Evolutionary conservation across 2,113 vertebrate species (phyloP).

Genomic region (Saccopteryx bilineata): DNA sequence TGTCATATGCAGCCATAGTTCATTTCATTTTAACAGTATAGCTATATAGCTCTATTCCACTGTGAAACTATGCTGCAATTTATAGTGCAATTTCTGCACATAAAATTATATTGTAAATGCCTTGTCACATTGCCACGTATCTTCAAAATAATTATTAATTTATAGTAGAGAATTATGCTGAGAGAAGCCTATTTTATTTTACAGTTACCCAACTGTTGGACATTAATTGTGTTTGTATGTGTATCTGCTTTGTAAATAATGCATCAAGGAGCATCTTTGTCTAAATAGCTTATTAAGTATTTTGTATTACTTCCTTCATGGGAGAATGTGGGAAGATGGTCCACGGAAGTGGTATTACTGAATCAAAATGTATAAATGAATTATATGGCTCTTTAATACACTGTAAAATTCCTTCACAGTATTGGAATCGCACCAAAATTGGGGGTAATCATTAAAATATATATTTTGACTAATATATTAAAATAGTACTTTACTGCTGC

Average conservation of each 20-base stretch:
- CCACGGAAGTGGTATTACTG: neutral
- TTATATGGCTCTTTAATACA: neutral
- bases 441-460: neutral
- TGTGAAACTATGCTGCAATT: neutral
- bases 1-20: neutral
- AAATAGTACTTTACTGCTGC: neutral
- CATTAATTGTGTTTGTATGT: neutral
- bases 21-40: neutral
- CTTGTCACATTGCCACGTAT: neutral
- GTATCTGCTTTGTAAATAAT: slow-evolving; percentile 54
- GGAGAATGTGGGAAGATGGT: neutral
- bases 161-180: slow-evolving; percentile 24
- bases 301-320: slow-evolving; percentile 34
- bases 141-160: slow-evolving; percentile 65
- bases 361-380: neutral
- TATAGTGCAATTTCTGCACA: slow-evolving; percentile 14
- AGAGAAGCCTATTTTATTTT: slow-evolving; percentile 51
- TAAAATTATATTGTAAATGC: slow-evolving; percentile 56
- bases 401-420: neutral
- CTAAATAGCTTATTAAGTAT: slow-evolving; percentile 55
- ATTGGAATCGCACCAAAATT: neutral
- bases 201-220: slow-evolving; percentile 22
- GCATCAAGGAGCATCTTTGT: neutral
- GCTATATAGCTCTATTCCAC: neutral
- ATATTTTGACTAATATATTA: neutral